Conservation (phyloP, 2,888 invertebrate genomes). For the Oligia fasciuncula region DNA sequence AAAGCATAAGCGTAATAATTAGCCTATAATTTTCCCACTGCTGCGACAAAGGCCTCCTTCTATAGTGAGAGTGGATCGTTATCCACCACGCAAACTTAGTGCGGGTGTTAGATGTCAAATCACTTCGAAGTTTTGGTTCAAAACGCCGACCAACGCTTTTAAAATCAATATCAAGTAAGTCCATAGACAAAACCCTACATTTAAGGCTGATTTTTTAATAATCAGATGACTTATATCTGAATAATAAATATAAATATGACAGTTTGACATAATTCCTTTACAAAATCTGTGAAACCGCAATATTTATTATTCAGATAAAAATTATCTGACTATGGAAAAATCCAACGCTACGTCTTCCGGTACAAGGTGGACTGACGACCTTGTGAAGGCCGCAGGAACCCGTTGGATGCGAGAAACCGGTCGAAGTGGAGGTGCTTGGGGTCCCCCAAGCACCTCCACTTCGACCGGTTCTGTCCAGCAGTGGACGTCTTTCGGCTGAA, state of each 20-base stretch:
- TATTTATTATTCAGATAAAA: background rate
- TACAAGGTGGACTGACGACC: no score
- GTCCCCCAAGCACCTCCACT: no score
- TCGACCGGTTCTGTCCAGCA: no score
- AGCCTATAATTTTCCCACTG: background rate
- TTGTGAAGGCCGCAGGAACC: no score
- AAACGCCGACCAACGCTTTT: background rate
- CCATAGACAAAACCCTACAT: background rate
- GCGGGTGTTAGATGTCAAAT: background rate
- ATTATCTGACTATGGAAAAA: background rate
- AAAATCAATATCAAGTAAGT: background rate
- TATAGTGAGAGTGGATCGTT: background rate
- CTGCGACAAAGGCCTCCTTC: background rate
- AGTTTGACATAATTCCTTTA: background rate
- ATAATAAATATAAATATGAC: no score
- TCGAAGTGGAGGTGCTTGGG: no score
- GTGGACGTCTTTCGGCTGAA: no score
- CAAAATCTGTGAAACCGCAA: background rate
- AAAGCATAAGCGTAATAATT: background rate
- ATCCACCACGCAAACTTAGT: background rate
- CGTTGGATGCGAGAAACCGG: no score
- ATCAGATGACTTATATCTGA: no score
- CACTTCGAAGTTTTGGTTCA: background rate
- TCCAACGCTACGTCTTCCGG: background rate
- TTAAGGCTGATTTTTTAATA: background rate